Evolutionary conservation across 2,113 vertebrate genomes (phyloP).

Genomic region (Acrocephalus arundinaceus): DNA sequence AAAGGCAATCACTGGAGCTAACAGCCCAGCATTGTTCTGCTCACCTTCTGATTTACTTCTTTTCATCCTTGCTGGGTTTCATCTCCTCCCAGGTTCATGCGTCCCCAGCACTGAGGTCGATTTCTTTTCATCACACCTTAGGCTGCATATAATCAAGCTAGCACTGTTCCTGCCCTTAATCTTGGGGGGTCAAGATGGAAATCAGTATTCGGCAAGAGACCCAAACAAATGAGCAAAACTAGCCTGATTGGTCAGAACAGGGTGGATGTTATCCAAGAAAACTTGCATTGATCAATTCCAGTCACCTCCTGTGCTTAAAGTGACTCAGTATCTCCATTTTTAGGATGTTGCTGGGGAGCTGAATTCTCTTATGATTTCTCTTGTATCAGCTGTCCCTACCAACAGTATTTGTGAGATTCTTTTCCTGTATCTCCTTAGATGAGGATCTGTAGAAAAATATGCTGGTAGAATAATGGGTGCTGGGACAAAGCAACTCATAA

Average conservation of each 20-base stretch:
- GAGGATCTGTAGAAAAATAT: slow-evolving; percentile 13
- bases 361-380: slow-evolving; percentile 46
- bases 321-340: slow-evolving; percentile 67
- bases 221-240: slow-evolving; percentile 62
- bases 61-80: slow-evolving; percentile 37
- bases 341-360: slow-evolving; percentile 62
- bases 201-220: slow-evolving; percentile 12
- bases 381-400: slow-evolving; percentile 31
- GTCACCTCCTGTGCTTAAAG: slow-evolving; percentile 61
- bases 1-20: slow-evolving; percentile 61
- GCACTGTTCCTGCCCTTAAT: slow-evolving; percentile 2
- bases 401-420: slow-evolving; percentile 4
- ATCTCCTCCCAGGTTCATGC: slow-evolving; percentile 52
- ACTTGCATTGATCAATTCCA: slow-evolving; percentile 51
- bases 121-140: slow-evolving; percentile 39
- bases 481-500: slow-evolving; percentile 33
- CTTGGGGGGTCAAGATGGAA: slow-evolving; percentile 31
- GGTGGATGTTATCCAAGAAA: slow-evolving; percentile 56
- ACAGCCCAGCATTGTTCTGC: slow-evolving; percentile 60
- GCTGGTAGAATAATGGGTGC: slow-evolving; percentile 7
- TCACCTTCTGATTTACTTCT: slow-evolving; percentile 65
- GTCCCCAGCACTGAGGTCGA: slow-evolving; percentile 25
- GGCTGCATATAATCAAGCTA: slow-evolving; percentile 45
- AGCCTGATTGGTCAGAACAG: slow-evolving; percentile 15
- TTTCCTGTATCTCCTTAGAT: slow-evolving; percentile 20